phyloP scores from a whole-genome alignment of 2,113 vertebrate species.

The Zeus faber region DNA sequence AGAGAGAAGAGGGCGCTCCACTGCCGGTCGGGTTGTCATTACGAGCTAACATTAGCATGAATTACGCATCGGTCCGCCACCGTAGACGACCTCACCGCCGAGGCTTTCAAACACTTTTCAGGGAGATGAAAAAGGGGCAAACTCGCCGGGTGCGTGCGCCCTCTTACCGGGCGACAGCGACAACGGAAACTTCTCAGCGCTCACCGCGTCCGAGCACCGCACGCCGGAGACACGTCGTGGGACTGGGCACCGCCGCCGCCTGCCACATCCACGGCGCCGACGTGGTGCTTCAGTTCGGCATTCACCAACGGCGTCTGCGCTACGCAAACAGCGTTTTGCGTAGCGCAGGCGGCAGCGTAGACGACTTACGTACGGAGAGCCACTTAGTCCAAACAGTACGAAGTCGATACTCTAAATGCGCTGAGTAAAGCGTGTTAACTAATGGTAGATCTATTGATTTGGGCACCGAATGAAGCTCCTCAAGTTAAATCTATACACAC shows the following conservation, averaged over 20 bases:
- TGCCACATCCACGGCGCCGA: constrained; percentile 64
- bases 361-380: neutral
- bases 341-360: neutral
- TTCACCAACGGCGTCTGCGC: constrained; percentile 31
- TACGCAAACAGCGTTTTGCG: neutral
- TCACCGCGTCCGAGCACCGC: neutral
- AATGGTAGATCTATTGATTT: neutral
- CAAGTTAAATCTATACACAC: no score
- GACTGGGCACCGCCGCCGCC: neutral
- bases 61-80: no score
- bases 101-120: neutral
- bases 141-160: no score
- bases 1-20: no score
- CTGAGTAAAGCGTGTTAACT: no score
- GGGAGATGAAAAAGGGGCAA: no score
- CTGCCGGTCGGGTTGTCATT: no score
- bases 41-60: no score
- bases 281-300: constrained; percentile 1
- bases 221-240: constrained; percentile 40
- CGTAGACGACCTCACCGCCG: no score
- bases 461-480: no score
- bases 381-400: no score
- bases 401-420: no score
- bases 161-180: neutral
- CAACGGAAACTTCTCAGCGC: neutral